A percentile compares a stretch with the other conserved stretches of the same genome.
phyloP scores from a whole-genome alignment of 2,888 invertebrate species.

The Caenorhabditis sp. region DNA sequence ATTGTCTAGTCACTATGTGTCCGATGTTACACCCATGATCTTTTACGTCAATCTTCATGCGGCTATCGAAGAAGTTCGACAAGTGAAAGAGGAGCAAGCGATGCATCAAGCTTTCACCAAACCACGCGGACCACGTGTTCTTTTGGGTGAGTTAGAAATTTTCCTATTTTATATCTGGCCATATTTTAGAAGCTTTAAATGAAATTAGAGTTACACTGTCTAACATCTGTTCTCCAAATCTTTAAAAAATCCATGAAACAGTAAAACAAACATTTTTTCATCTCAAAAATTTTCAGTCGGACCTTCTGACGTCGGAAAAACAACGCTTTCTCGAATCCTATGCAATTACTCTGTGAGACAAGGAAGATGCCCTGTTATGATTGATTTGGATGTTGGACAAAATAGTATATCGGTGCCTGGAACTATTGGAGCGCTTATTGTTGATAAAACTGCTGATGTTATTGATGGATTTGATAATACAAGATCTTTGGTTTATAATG shows the following conservation, averaged over 20 bases:
- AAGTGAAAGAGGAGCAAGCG: slow-evolving; percentile 76
- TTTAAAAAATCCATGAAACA: too few relatives aligned
- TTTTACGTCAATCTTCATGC: slow-evolving; percentile 93
- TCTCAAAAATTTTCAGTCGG: slow-evolving; percentile 74
- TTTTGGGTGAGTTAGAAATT: slow-evolving; percentile 27
- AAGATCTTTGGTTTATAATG: slow-evolving; percentile 81
- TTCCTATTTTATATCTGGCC: slow-evolving; percentile 1
- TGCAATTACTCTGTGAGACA: slow-evolving; percentile 93
- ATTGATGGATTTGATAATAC: slow-evolving; percentile 94
- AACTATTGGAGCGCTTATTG: slow-evolving; percentile 74
- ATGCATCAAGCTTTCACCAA: background rate
- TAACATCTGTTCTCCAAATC: too few relatives aligned
- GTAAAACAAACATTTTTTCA: too few relatives aligned
- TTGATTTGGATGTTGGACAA: slow-evolving; percentile 89
- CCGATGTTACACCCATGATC: slow-evolving; percentile 88
- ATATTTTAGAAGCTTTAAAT: too few relatives aligned
- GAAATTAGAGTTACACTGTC: too few relatives aligned
- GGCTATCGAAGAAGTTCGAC: slow-evolving; percentile 87
- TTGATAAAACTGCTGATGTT: slow-evolving; percentile 90
- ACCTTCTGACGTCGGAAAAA: slow-evolving; percentile 94
- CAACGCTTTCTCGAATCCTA: slow-evolving; percentile 85
- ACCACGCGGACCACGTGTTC: slow-evolving; percentile 39
- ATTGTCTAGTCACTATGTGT: slow-evolving; percentile 90
- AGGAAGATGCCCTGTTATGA: slow-evolving; percentile 82
- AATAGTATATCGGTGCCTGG: slow-evolving; percentile 66